Conservation (phyloP, 1,140 invertebrate genomes). For the Whitmania pigra region DNA sequence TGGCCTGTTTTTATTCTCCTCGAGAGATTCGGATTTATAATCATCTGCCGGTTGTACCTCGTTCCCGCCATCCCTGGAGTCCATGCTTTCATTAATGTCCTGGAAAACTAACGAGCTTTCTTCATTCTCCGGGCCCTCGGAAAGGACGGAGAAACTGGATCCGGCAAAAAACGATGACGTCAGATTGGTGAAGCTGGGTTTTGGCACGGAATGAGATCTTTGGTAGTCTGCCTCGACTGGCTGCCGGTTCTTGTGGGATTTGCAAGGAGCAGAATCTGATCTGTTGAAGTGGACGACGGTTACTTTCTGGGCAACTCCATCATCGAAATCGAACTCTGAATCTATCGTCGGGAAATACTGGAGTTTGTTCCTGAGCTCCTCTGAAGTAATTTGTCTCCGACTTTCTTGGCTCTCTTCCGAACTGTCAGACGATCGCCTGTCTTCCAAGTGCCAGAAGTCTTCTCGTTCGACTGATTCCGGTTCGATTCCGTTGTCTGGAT, state of each 20-base stretch:
- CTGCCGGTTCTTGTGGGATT: not conserved
- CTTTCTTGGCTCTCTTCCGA: too few relatives aligned
- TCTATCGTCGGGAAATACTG: not conserved
- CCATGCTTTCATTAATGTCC: too few relatives aligned
- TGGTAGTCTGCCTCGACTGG: not conserved
- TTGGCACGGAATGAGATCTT: conserved; percentile 5
- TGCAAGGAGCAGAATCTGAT: conserved; percentile 1
- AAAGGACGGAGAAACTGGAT: not conserved
- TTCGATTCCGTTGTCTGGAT: not conserved
- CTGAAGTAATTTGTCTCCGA: not conserved
- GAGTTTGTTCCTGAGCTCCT: not conserved
- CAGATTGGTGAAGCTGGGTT: not conserved
- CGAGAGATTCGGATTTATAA: too few relatives aligned
- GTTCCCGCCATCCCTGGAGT: too few relatives aligned
- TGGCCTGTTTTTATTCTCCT: too few relatives aligned
- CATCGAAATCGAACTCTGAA: not conserved
- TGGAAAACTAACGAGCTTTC: too few relatives aligned
- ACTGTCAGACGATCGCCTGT: too few relatives aligned
- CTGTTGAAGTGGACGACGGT: conserved; percentile 9
- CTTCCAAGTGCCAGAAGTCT: too few relatives aligned
- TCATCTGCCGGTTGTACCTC: too few relatives aligned
- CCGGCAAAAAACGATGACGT: not conserved
- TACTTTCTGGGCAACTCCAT: not conserved
- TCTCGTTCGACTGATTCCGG: too few relatives aligned
- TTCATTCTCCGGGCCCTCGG: not conserved